These are phyloP conservation scores for Pantala flavescens DNA, from an alignment of 1,140 invertebrate species.

Conservation along the genomic window DNA sequence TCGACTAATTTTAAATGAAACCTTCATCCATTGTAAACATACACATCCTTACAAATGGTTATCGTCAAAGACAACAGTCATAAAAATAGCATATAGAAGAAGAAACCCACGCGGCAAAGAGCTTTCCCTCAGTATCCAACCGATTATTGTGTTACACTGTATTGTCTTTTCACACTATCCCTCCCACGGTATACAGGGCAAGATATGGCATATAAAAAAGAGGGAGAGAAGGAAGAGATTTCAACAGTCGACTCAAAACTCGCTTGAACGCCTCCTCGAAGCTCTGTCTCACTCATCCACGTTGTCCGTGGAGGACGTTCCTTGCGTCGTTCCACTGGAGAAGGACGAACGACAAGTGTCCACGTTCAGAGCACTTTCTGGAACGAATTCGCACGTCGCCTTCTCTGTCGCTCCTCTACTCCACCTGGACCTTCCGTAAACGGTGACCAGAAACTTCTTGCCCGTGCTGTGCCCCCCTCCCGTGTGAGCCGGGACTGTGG, in stretches of 20 bases:
- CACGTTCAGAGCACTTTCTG: slow-evolving; percentile 36
- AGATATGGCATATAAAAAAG: too few relatives aligned
- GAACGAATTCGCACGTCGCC: slow-evolving; percentile 38
- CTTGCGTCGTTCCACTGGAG: slow-evolving; percentile 42
- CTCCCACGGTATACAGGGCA: too few relatives aligned
- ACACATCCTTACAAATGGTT: too few relatives aligned
- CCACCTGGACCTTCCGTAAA: slow-evolving; percentile 34
- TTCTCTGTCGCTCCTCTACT: slow-evolving; percentile 31
- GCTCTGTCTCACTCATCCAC: neutral
- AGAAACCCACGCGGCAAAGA: too few relatives aligned
- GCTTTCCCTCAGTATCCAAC: too few relatives aligned
- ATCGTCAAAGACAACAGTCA: too few relatives aligned
- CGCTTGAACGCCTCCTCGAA: neutral
- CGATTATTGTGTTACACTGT: too few relatives aligned
- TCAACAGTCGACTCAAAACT: neutral
- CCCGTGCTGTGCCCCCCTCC: slow-evolving; percentile 33
- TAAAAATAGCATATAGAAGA: too few relatives aligned
- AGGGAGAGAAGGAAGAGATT: too few relatives aligned
- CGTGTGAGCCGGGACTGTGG: slow-evolving; percentile 20
- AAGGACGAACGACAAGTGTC: slow-evolving; percentile 42
- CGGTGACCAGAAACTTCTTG: slow-evolving; percentile 36
- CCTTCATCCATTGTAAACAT: too few relatives aligned
- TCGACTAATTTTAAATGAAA: too few relatives aligned
- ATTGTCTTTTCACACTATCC: too few relatives aligned
- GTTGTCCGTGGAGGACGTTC: slow-evolving; percentile 26